Base-by-base conservation (phyloP, 2,113 vertebrate genomes). In the Gymnorhina tibicen region DNA sequence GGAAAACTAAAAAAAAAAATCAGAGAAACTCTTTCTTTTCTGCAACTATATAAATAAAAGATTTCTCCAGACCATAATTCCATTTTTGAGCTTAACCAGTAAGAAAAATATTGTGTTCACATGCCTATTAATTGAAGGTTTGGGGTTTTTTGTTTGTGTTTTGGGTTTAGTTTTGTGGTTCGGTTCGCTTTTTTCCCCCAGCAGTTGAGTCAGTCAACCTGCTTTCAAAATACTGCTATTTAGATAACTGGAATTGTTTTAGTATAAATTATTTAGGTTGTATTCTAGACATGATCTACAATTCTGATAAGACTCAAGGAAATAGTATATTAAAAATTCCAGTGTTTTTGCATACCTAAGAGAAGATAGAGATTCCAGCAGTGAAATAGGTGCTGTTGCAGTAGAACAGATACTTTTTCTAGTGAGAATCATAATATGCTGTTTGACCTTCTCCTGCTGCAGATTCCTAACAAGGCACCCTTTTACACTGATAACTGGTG, bases 81-180 rank as follows among this genome's bases (percentile, higher is more conserved):
- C 0, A 46, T 56, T 77, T 87, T 28, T 18, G 13, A 52, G 7
- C 7, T 55, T 39, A 75, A 66, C 5, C 9, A 37, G 16, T 30
- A 39, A 73, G 30, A 47, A 33, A 66, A 58, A 21, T 0, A 16
- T 12, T 72, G 6, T 3, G 15, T 7, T 76, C 7, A 33, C 13
- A 11, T 72, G 46, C 7, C 1, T 76, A 6, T n/a, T 63, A 37
- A 4, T 27, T 75, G 16, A 85, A 85, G 18, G 4, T 53, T 60
- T 30, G 9, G 20, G 1, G 0, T 0, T 21, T 49, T 41, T 46
- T 59, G 7, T 47, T 47, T 18, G 24, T 69, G 17, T 6, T 35
- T 76, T 32, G 11, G 7, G 30, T 68, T 83, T 62, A 35, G 8
- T 76, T 69, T 49, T 56, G 12, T 32, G 30, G 10, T 41, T 41